These are phyloP conservation scores for Acanthis flammea DNA, from an alignment of 2,797 vertebrate genomes.

Conservation along the genomic window DNA sequence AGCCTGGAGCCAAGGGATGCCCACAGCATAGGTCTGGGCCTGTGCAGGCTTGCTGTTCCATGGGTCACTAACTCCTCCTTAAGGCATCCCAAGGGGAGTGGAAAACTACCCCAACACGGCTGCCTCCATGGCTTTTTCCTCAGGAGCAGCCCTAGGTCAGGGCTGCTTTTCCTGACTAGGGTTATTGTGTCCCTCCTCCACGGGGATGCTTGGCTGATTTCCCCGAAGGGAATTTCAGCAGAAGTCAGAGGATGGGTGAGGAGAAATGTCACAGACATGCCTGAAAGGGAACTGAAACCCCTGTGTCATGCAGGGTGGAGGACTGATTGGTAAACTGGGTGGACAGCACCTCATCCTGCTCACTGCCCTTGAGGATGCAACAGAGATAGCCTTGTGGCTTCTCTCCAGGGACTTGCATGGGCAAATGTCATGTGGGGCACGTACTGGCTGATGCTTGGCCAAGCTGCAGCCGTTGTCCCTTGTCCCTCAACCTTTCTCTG, in stretches of 20 bases:
- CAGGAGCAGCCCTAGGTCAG: too few species aligned
- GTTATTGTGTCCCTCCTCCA: too few species aligned
- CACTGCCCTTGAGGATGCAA: neutral
- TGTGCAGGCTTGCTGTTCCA: neutral
- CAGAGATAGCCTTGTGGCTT: neutral
- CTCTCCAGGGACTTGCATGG: neutral
- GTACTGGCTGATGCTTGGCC: neutral
- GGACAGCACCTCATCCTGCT: neutral
- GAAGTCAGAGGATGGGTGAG: neutral
- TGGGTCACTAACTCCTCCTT: neutral
- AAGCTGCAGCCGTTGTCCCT: neutral
- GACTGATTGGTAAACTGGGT: neutral
- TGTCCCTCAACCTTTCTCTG: neutral
- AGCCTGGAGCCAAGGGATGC: neutral
- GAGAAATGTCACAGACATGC: neutral
- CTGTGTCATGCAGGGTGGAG: neutral
- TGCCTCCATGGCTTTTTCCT: too few species aligned
- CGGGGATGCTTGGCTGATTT: accelerated
- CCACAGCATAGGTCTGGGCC: neutral
- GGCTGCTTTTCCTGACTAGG: too few species aligned
- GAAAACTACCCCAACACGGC: too few species aligned
- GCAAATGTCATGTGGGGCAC: accelerated
- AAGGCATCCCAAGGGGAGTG: too few species aligned
- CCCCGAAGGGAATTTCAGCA: neutral
- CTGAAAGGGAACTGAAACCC: neutral